Evolutionary conservation across 2,888 invertebrate species (phyloP).

Genomic region (Aethes cnicana): DNA sequence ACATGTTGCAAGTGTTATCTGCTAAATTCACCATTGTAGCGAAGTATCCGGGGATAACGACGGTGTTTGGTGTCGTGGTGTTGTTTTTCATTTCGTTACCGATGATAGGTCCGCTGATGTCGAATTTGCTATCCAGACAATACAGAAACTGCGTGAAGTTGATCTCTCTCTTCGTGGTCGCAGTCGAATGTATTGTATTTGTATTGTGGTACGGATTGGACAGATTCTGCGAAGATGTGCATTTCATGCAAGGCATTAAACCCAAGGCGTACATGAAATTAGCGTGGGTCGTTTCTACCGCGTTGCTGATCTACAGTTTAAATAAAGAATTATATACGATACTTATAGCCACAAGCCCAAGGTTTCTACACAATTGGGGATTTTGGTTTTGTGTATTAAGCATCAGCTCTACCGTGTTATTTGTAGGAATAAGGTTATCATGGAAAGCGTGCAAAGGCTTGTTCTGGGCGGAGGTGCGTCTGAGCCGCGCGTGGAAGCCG

Average conservation of each 20-base stretch:
- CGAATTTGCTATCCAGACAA: slow-evolving; percentile 36
- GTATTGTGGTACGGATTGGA: slow-evolving; percentile 64
- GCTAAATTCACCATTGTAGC: slow-evolving; percentile 42
- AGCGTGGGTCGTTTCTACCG: slow-evolving; percentile 49
- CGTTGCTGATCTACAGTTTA: slow-evolving; percentile 48
- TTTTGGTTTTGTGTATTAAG: neutral
- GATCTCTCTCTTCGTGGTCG: slow-evolving; percentile 45
- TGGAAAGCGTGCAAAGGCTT: slow-evolving; percentile 44
- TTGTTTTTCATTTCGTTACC: slow-evolving; percentile 58
- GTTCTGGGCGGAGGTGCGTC: slow-evolving; percentile 39
- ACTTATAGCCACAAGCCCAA: too few relatives aligned
- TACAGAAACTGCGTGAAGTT: slow-evolving; percentile 42
- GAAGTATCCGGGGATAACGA: slow-evolving; percentile 51
- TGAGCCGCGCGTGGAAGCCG: slow-evolving; percentile 67
- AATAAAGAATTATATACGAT: slow-evolving; percentile 38
- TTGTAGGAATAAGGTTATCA: slow-evolving; percentile 38
- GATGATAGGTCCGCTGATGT: slow-evolving; percentile 41
- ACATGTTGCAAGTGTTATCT: slow-evolving; percentile 48
- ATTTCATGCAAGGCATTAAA: slow-evolving; percentile 72
- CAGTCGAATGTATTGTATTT: slow-evolving; percentile 58
- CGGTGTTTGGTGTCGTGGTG: slow-evolving; percentile 39
- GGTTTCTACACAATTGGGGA: neutral
- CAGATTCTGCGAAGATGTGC: slow-evolving; percentile 69
- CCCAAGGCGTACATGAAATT: slow-evolving; percentile 57
- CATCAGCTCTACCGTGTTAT: neutral